Base-by-base conservation (phyloP, 2,113 vertebrate genomes). In the Calidris pygmaea region DNA sequence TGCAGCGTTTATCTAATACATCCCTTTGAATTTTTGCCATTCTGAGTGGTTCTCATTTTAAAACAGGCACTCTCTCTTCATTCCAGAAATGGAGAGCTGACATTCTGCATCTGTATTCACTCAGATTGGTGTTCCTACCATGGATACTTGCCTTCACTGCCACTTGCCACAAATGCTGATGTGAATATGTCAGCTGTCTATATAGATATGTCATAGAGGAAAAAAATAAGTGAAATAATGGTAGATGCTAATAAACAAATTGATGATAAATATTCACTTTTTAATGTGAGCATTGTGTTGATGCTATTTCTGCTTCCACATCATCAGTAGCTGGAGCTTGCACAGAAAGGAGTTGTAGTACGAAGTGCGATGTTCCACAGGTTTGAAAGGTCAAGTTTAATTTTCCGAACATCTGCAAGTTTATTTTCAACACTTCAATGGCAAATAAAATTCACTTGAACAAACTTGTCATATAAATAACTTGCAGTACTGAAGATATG, bases 321-420 rank as follows among this genome's bases (percentile, higher is more conserved):
- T 52, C 24, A 16, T 68, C 47, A 32, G 30, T 52, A 86, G 27
- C 35, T 81, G 70, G 14, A 80, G 34, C 27, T 85, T 59, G 48
- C 39, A n/a, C 3, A 27, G 34, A 24, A 81, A 84, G 60, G 76
- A 74, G 29, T 12, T 83, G 39, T 48, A 77, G 29, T 50, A 62
- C 4, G 2, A 82, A 72, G 34, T 19, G 34, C 0, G 2, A 67
- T 12, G 10, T 56, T 78, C 52, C 20, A 60, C 48, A 78, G 70
- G 60, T 79, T 90, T 78, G 80, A 95, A 90, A 96, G 50, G 56
- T 90, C 56, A 84, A 20, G 14, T 70, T 74, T 85, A 84, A 81
- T 81, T 87, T 92, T 62, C 55, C 76, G 77, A 77, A 67, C 29
- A 58, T 76, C 63, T 81, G 6, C 45, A 86, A 59, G 65, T 85